Evolutionary conservation across 2,113 vertebrate species (phyloP), one percentile per base, ranked within the genome.

Genomic region (Mola mola): DNA sequence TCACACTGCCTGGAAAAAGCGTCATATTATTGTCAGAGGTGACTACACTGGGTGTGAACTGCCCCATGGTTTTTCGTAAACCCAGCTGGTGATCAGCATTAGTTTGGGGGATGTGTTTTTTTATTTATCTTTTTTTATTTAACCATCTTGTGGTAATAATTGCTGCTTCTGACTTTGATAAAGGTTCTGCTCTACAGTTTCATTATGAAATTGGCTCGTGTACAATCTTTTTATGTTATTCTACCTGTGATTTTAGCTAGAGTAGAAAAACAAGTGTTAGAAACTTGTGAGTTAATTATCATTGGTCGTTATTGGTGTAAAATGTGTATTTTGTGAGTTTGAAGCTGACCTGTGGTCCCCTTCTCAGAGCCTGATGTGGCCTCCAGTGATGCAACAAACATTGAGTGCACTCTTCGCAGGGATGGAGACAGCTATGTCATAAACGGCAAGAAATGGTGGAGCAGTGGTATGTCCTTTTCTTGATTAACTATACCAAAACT

Each of bases 401-500:
- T 97, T 79, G 88, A 93, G 26, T 98, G 96, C 52, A 93, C 74
- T 50, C 90, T 98, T 34, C 58, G 67, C 13, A 86, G 59, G 56
- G 93, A 95, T 0, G 89, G 89, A 8, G 84, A 88, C 21, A 76
- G 65, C 72, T 98, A 93, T 0, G 22, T 97, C 25, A 86, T 99
- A 25, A 92, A 95, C 3, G 96, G 96, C 76, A 96, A 92, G 89
- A 98, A 99, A 53, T 99, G 96, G 96, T 98, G 96, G 96, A 95
- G 90, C 87, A 96, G 94, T 21, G 96, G 96, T 98, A 66, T 88
- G 95, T 94, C 3, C 11, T 0, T 69, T 26, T 58, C 8, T 38
- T 31, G 2, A 15, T 16, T 40, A 8, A 3, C 8, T n/a, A 16
- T n/a, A n/a, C n/a, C n/a, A n/a, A n/a, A n/a, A n/a, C n/a, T n/a